Percentiles rank a stretch among this genome's conserved stretches.
These are phyloP conservation scores for Intellagama lesueurii DNA, from an alignment of 2,797 vertebrate genomes.

Conservation along the genomic window DNA sequence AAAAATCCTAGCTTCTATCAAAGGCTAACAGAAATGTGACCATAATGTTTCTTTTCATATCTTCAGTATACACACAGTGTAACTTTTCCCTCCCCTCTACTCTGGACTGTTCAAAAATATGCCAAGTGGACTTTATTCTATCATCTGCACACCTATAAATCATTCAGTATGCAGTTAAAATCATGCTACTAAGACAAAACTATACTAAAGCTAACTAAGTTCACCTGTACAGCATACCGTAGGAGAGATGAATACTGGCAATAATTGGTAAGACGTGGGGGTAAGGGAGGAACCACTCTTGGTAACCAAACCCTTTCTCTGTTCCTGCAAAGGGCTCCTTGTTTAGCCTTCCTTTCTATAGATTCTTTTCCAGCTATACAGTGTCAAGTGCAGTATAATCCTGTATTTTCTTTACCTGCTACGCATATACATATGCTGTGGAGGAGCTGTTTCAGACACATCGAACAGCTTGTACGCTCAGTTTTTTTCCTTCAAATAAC, in stretches of 20 bases:
- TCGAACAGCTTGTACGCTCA: neutral
- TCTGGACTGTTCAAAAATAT: neutral
- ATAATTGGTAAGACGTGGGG: neutral
- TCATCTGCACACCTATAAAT: neutral
- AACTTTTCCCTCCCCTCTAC: neutral
- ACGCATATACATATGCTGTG: too few species aligned
- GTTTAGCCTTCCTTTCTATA: neutral
- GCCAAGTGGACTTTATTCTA: neutral
- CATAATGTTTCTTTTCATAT: neutral
- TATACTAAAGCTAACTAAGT: neutral
- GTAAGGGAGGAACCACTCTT: neutral
- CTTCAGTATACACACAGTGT: neutral
- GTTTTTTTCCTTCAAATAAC: neutral
- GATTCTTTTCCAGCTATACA: neutral
- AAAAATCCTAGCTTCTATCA: neutral
- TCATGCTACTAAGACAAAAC: neutral
- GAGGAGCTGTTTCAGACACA: neutral
- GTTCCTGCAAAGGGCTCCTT: neutral
- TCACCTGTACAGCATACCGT: neutral
- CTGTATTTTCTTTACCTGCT: neutral
- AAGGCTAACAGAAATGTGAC: too few species aligned
- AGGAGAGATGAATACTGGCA: neutral
- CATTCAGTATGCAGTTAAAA: neutral
- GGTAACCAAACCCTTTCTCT: neutral
- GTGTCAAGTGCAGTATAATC: neutral